phyloP scores from a whole-genome alignment of 2,888 invertebrate genomes.

The Syrista parreyssii region DNA sequence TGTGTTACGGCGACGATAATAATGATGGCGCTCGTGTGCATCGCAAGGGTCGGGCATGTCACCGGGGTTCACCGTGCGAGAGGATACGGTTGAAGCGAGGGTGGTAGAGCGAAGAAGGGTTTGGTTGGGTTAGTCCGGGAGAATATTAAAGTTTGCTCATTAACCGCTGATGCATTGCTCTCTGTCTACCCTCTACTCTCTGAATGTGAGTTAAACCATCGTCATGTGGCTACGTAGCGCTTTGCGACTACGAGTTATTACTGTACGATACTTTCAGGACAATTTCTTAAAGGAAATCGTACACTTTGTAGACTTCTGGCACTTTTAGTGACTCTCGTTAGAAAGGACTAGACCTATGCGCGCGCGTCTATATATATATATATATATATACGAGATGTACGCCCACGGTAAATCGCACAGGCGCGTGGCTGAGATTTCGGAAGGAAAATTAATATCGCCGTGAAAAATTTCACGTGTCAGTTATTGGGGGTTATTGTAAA shows the following conservation, averaged over 20 bases:
- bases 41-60: not conserved
- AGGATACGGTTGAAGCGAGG: not conserved
- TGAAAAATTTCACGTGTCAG: not conserved
- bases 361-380: not conserved
- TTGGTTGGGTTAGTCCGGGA: slow-evolving; percentile 33
- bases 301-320: too few species aligned
- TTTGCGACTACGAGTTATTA: too few species aligned
- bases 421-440: slow-evolving; percentile 23
- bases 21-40: not conserved
- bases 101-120: slow-evolving; percentile 5
- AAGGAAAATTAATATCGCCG: not conserved
- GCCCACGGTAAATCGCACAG: slow-evolving; percentile 15
- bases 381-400: slow-evolving; percentile 4
- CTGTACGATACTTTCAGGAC: too few species aligned
- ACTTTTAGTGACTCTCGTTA: too few species aligned
- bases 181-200: slow-evolving; percentile 12
- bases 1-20: not conserved
- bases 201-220: not conserved
- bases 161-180: slow-evolving; percentile 54
- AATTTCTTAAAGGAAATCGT: too few species aligned
- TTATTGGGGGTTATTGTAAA: not conserved
- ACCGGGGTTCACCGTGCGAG: not conserved
- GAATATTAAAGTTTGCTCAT: slow-evolving; percentile 58
- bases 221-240: not conserved
- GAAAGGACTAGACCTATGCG: too few species aligned